Evolutionary conservation across 2,888 invertebrate species (phyloP), one percentile per base, ranked within the genome.

Genomic region (Sphaerophoria rueppellii): DNA sequence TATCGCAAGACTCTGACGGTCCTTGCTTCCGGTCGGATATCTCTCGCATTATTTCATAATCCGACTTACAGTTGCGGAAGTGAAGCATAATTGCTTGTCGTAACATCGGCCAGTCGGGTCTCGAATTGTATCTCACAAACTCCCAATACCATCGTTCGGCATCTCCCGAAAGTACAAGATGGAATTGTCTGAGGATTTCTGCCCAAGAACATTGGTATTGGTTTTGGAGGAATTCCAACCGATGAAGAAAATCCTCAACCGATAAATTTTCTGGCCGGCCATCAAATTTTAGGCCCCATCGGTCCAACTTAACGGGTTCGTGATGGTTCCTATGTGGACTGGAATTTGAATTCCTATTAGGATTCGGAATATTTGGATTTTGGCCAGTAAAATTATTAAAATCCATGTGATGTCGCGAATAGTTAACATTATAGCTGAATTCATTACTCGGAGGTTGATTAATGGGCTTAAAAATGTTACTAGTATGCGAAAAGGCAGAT

Each of bases 1-100:
- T 50, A 50, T 50, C 50, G 50, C 50, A 50, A 50, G 50, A 50
- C 16, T 50, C 50, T 14, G 50, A 50, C n/a, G 50, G 7, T 14
- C 50, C 50, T 16, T 50, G 50, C 16, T 50, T 50, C n/a, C 48
- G 6, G n/a, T 48, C 48, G 4, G 48, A 48, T n/a, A 48, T 12
- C 4, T 48, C 48, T 48, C 50, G n/a, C 16, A 50, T 6, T n/a
- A 50, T 50, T 50, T 50, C 4, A 50, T 50, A 50, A 16, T 50
- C 50, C n/a, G n/a, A 50, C 16, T 50, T 50, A 16, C 50, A 50
- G 7, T 16, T 50, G n/a, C 16, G 50, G 16, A 14, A 50, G 16
- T 50, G 14, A 48, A 48, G 48, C n/a, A 48, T 11, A 11, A 48
- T 11, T 48, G 48, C 48, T 48, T 48, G 11, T 12, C 48, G 48